These are phyloP conservation scores for Linyphia triangularis DNA, from an alignment of 2,888 invertebrate species.

Conservation along the genomic window DNA sequence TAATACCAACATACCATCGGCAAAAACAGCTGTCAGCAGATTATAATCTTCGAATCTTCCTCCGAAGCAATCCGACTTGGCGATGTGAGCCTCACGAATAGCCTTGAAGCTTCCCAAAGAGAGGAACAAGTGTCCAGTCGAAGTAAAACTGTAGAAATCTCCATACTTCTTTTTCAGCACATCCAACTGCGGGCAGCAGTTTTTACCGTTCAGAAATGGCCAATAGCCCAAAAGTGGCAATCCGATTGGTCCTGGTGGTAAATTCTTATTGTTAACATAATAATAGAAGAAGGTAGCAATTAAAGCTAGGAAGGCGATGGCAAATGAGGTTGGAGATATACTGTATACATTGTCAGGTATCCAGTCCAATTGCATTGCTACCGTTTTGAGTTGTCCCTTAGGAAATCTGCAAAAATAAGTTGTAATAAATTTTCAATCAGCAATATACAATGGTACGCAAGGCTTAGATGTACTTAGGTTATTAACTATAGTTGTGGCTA, in stretches of 20 bases:
- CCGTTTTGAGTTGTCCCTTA: too few species aligned
- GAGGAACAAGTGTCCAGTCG: conserved; percentile 8
- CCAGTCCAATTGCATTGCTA: neutral
- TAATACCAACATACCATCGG: neutral
- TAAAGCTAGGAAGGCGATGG: neutral
- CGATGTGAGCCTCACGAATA: conserved; percentile 28
- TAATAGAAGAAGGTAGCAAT: neutral
- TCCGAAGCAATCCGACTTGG: conserved; percentile 17
- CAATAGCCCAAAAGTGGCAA: conserved; percentile 43
- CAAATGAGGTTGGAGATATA: conserved; percentile 14
- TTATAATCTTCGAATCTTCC: conserved; percentile 27
- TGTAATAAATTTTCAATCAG: too few species aligned
- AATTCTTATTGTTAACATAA: neutral
- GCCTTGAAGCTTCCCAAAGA: conserved; percentile 10
- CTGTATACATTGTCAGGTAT: neutral
- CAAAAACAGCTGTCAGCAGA: neutral
- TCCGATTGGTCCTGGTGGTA: conserved; percentile 48
- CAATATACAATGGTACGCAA: too few species aligned
- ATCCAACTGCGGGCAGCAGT: conserved; percentile 5
- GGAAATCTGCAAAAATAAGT: too few species aligned
- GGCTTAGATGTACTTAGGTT: too few species aligned
- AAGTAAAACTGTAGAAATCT: conserved; percentile 22
- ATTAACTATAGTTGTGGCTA: too few species aligned
- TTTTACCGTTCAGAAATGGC: conserved; percentile 30
- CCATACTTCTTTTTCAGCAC: conserved; percentile 38